Base-by-base conservation (phyloP, 2,113 vertebrate genomes). In the Ptilorrhoa leucosticta region DNA sequence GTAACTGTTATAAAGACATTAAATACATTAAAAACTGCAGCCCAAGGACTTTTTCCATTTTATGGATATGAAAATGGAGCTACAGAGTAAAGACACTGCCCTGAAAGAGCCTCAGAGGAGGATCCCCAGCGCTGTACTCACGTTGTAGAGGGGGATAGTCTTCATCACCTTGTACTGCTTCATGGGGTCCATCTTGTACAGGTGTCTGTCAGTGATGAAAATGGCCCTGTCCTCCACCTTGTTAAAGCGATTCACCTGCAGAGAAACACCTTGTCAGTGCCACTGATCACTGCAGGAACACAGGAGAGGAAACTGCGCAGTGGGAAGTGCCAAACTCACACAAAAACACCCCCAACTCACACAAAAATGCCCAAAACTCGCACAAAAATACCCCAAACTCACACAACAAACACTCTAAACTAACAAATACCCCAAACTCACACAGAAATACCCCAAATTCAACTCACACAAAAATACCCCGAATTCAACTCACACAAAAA, bases 81-180 rank as follows among this genome's bases (percentile, higher is more conserved):
- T 61, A 2, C 54, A 33, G 20, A 51, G 66, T 3, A 60, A 58
- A 27, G 31, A n/a, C 18, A 10, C 5, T 44, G 66, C 68, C 35
- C 81, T n/a, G 24, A 17, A 37, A 51, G 27, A 58, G 45, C 17
- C 54, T 0, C 8, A 60, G 37, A 2, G 5, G n/a, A 76, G 35
- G 13, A 11, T 51, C 21, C 31, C 40, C 40, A 31, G 5, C 0
- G 10, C 42, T 47, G 24, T 47, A 97, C 99, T 89, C 97, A 99
- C 99, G 1, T 99, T 99, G 93, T 99, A 99, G 16, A 99, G 98
- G 3, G 99, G 99, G 94, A 98, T 99, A 93, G 98, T 99, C 98
- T 98, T 99, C 99, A 99, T 99, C 92, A 99, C 98, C 56, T 99
- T 99, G 98, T 99, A 99, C 95, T 99, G 98, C 97, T 98, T 99